Conservation (phyloP, 2,888 invertebrate species). For the Limenitis camilla region DNA sequence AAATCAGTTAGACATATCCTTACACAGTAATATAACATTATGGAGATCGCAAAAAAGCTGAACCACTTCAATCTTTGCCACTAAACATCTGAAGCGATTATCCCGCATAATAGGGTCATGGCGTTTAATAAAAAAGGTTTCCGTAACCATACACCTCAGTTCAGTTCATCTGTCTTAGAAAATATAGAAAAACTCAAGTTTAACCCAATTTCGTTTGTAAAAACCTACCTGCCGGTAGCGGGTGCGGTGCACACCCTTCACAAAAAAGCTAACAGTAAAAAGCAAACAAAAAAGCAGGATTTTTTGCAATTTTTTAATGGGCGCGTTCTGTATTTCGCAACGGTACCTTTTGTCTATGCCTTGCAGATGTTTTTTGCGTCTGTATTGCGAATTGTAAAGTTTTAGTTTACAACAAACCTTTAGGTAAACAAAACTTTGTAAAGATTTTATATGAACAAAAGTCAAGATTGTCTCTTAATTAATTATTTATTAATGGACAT, state of each 20-base stretch:
- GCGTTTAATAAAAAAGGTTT: slow-evolving; percentile 55
- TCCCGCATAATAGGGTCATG: slow-evolving; percentile 60
- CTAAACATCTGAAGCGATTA: slow-evolving; percentile 53
- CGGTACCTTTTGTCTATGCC: slow-evolving; percentile 54
- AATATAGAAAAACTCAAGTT: slow-evolving; percentile 39
- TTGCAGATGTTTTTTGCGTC: slow-evolving; percentile 47
- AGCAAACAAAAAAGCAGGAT: slow-evolving; percentile 37
- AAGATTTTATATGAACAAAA: too few species aligned
- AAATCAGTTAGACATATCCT: too few species aligned
- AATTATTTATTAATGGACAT: too few species aligned
- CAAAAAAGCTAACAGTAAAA: slow-evolving; percentile 52
- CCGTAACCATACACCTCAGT: slow-evolving; percentile 70
- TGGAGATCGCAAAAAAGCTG: neutral
- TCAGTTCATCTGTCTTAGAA: slow-evolving; percentile 54
- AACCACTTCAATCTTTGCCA: slow-evolving; percentile 18
- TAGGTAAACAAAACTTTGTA: too few species aligned
- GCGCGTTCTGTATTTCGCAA: slow-evolving; percentile 49
- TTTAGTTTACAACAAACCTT: too few species aligned
- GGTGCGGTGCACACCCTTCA: slow-evolving; percentile 41
- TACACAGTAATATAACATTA: too few species aligned
- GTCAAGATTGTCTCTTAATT: too few species aligned
- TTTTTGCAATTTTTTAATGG: slow-evolving; percentile 54
- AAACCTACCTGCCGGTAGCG: slow-evolving; percentile 68
- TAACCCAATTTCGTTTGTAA: slow-evolving; percentile 67
- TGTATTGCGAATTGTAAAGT: slow-evolving; percentile 3